Percentiles rank a stretch among this genome's conserved stretches.
Conservation (phyloP, 1,140 invertebrate genomes). For the Scaptomyza hsui region DNA sequence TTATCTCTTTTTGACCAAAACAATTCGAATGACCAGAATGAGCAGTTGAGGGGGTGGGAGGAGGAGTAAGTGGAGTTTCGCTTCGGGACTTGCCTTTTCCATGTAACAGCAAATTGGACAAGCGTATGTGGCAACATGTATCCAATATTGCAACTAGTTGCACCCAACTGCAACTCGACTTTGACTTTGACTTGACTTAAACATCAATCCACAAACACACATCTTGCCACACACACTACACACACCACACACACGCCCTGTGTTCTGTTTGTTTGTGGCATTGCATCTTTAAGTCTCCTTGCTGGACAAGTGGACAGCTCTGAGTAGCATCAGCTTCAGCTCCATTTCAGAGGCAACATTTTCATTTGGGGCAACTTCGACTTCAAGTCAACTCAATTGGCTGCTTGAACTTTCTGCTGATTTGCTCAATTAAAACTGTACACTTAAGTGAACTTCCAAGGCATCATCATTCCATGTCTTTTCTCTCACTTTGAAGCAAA, state of each 20-base stretch:
- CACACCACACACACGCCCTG: constrained; percentile 3
- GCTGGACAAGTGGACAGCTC: constrained; percentile 7
- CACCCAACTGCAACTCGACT: constrained; percentile 6
- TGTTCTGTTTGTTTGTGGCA: constrained; percentile 13
- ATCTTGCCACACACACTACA: background rate
- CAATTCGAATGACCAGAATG: background rate
- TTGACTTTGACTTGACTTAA: constrained; percentile 6
- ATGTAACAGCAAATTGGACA: constrained; percentile 43
- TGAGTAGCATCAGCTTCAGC: constrained; percentile 10
- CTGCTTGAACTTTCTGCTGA: constrained; percentile 14
- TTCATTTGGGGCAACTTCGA: constrained; percentile 6
- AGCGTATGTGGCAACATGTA: constrained; percentile 28
- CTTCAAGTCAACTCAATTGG: constrained; percentile 3
- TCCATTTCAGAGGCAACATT: constrained; percentile 1
- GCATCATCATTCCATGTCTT: too few relatives aligned
- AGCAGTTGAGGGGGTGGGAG: background rate
- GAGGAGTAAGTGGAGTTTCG: background rate
- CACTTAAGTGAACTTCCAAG: constrained; percentile 11
- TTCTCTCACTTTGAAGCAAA: too few relatives aligned
- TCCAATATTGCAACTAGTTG: constrained; percentile 25
- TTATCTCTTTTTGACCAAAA: background rate
- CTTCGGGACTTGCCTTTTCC: constrained; percentile 29
- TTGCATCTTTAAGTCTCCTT: constrained; percentile 26
- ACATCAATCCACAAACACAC: background rate
- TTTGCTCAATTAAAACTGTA: constrained; percentile 47